Conservation (phyloP, 2,888 invertebrate species). For the Drosophila siamana region DNA sequence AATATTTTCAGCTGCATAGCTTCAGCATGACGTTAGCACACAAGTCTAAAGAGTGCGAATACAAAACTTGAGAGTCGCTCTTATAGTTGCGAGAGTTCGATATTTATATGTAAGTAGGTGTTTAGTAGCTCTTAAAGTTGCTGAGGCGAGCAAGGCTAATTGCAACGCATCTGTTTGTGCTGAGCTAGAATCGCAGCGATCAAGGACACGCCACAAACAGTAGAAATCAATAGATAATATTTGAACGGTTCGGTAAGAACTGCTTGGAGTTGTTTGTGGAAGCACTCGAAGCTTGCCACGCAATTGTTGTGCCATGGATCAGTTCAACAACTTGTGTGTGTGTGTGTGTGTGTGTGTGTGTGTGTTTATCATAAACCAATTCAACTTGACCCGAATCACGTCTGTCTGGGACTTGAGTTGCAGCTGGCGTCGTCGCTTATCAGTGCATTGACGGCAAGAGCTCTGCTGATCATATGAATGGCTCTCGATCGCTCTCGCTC, state of each 20-base stretch:
- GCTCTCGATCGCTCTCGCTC: too few relatives aligned
- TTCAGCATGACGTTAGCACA: background rate
- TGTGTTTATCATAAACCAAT: slow-evolving; percentile 52
- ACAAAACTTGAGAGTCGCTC: too few relatives aligned
- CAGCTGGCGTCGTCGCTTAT: slow-evolving; percentile 44
- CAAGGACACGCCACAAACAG: too few relatives aligned
- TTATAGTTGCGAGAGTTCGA: background rate
- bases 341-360: slow-evolving; percentile 39
- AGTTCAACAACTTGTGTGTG: slow-evolving; percentile 32
- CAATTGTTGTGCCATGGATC: slow-evolving; percentile 1
- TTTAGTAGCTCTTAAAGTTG: too few relatives aligned
- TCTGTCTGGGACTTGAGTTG: slow-evolving; percentile 19
- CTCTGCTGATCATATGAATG: slow-evolving; percentile 24
- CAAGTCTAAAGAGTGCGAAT: too few relatives aligned
- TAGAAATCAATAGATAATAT: too few relatives aligned
- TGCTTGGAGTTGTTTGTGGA: too few relatives aligned
- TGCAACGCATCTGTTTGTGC: background rate
- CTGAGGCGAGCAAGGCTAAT: background rate
- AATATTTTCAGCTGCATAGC: too few relatives aligned
- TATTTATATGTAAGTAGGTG: background rate
- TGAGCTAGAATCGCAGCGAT: too few relatives aligned
- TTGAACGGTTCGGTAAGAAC: too few relatives aligned
- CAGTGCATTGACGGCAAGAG: slow-evolving; percentile 30
- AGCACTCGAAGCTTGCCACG: background rate
- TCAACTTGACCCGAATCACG: slow-evolving; percentile 66